Evolutionary conservation across 2,888 invertebrate species (phyloP).

Genomic region (Mesoligia furuncula): DNA sequence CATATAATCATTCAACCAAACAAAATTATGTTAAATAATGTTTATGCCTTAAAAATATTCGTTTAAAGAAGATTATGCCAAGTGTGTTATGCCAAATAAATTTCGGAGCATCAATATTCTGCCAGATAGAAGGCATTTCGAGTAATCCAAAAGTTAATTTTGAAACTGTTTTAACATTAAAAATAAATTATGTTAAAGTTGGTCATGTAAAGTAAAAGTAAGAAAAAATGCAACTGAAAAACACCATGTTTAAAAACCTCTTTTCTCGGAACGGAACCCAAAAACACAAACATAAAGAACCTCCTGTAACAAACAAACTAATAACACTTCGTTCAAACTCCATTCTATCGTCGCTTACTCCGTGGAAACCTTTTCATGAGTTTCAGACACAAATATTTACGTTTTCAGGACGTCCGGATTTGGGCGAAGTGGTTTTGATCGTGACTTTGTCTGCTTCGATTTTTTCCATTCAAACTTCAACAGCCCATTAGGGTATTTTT

Average conservation of each 20-base stretch:
- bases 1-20: no score
- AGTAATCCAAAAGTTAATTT: not conserved
- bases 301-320: slow-evolving; percentile 48
- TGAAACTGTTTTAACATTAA: no score
- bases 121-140: no score
- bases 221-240: not conserved
- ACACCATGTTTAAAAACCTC: not conserved
- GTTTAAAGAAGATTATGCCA: no score
- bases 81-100: no score
- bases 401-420: slow-evolving; percentile 22
- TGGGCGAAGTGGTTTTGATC: not conserved
- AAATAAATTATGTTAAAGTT: not conserved
- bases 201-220: not conserved
- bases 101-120: no score
- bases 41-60: no score
- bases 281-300: slow-evolving; percentile 33
- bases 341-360: slow-evolving; percentile 11
- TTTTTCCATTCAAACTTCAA: not conserved
- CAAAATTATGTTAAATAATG: no score
- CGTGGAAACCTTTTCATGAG: slow-evolving; percentile 27
- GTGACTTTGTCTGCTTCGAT: not conserved
- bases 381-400: slow-evolving; percentile 54
- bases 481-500: not conserved
- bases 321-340: slow-evolving; percentile 38
- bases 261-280: not conserved